A percentile compares a stretch with the other conserved stretches of the same genome.
These are phyloP conservation scores for Campopleginae sp. DNA, from an alignment of 2,888 invertebrate species.

Conservation along the genomic window DNA sequence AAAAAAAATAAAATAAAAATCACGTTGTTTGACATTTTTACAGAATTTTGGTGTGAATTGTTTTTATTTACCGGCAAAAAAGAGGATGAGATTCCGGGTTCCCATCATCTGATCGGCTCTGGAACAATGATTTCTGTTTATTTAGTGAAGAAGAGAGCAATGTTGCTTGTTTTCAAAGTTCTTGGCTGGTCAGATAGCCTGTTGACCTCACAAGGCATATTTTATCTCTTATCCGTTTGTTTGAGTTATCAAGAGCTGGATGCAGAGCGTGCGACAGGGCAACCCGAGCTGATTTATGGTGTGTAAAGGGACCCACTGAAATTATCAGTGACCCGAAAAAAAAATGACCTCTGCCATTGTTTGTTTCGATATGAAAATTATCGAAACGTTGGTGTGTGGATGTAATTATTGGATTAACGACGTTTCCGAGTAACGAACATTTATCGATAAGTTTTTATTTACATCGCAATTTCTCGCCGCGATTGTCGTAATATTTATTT, in stretches of 20 bases:
- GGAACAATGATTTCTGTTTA: slow-evolving; percentile 32
- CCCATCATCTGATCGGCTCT: slow-evolving; percentile 38
- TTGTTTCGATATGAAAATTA: neutral
- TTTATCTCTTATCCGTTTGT: slow-evolving; percentile 3
- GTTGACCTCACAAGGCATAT: neutral
- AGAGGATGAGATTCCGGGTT: slow-evolving; percentile 40
- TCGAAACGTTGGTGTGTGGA: neutral
- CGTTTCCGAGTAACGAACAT: neutral
- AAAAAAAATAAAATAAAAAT: neutral
- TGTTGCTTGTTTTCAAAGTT: neutral
- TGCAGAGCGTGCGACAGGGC: neutral
- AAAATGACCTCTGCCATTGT: slow-evolving; percentile 3
- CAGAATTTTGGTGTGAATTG: neutral
- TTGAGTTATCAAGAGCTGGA: neutral
- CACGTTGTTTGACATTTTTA: neutral
- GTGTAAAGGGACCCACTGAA: neutral
- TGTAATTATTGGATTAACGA: neutral
- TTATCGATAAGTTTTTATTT: neutral
- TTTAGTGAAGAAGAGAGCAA: too few species aligned
- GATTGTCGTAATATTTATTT: neutral
- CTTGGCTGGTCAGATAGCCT: neutral
- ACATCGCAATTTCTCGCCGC: neutral
- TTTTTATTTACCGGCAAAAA: slow-evolving; percentile 44
- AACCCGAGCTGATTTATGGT: neutral
- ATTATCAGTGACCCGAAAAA: neutral